Evolutionary conservation across 2,113 vertebrate genomes (phyloP).

Genomic region (Gymnocephalus cernua): DNA sequence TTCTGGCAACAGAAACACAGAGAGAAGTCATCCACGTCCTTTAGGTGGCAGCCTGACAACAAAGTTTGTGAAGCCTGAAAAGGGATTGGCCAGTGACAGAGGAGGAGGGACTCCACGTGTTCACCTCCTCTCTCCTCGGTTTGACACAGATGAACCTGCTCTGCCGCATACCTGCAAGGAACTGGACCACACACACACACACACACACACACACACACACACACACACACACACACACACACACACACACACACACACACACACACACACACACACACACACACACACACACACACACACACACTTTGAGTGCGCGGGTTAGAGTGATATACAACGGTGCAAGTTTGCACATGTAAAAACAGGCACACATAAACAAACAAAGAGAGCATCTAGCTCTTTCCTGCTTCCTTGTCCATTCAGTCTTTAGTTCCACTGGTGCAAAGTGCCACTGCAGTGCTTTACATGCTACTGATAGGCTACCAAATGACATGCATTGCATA

Average conservation of each 20-base stretch:
- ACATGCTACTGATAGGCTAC: background rate
- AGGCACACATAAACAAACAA: constrained; percentile 21
- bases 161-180: constrained; percentile 62
- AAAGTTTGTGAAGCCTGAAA: background rate
- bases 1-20: background rate
- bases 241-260: constrained; percentile 34
- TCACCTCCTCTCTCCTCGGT: constrained; percentile 27
- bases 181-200: constrained; percentile 24
- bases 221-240: constrained; percentile 39
- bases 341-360: constrained; percentile 13
- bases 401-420: constrained; percentile 10
- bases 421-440: background rate
- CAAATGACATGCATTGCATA: background rate
- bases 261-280: constrained; percentile 24
- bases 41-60: constrained; percentile 66
- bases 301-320: background rate
- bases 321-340: background rate
- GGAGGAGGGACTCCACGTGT: constrained; percentile 5
- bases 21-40: constrained; percentile 18
- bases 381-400: background rate
- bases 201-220: constrained; percentile 12
- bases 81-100: background rate
- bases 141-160: constrained; percentile 67
- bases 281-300: constrained; percentile 32
- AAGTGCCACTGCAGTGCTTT: background rate